These are phyloP conservation scores for Acanthaster planci DNA, from an alignment of 35 echinoderm and acorn worm species.

Conservation along the genomic window DNA sequence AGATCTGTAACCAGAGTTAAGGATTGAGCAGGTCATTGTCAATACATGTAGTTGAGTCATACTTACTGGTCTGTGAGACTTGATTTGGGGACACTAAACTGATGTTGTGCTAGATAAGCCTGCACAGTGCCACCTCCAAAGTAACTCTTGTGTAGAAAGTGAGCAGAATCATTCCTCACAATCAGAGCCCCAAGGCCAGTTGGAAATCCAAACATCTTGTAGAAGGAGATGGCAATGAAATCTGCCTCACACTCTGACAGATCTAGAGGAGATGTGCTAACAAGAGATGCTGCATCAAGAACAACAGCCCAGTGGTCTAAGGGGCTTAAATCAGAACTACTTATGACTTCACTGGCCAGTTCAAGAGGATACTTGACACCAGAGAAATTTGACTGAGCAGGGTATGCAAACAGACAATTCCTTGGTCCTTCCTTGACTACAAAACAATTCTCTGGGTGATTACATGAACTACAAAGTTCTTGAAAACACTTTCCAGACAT, in stretches of 20 bases:
- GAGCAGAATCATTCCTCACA: conserved; percentile 60
- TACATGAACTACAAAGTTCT: neutral
- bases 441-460: neutral
- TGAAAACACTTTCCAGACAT: neutral
- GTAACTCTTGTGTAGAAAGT: conserved; percentile 64
- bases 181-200: conserved; percentile 94
- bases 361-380: conserved; percentile 70
- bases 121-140: conserved; percentile 89
- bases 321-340: neutral
- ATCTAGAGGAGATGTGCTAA: conserved; percentile 74
- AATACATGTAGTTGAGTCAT: no score
- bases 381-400: conserved; percentile 88
- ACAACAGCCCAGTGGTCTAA: conserved; percentile 70
- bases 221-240: conserved; percentile 90
- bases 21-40: no score
- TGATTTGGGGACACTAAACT: conserved; percentile 62
- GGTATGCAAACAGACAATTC: conserved; percentile 73
- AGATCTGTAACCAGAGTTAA: no score
- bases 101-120: conserved; percentile 58
- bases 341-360: conserved; percentile 52
- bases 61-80: conserved; percentile 72
- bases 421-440: neutral
- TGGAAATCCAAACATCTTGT: conserved; percentile 99
- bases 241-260: conserved; percentile 68
- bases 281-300: conserved; percentile 82